Percentiles rank a stretch among this genome's conserved stretches.
phyloP scores from a whole-genome alignment of 2,888 invertebrate genomes.

The Ochropleura leucogaster region DNA sequence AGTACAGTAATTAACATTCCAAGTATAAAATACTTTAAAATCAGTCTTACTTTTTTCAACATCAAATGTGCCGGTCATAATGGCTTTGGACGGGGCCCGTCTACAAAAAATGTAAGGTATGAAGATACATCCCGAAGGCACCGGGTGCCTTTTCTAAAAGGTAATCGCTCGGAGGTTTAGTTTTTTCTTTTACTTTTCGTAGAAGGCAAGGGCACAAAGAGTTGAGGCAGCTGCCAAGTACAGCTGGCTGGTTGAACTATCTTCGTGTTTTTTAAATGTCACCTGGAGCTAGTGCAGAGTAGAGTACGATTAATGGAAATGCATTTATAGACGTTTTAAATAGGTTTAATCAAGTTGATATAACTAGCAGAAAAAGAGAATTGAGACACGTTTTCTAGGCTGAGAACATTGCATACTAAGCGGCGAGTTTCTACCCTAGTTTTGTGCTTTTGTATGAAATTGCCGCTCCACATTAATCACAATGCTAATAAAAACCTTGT shows the following conservation, averaged over 20 bases:
- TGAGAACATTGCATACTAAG: background rate
- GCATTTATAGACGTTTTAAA: background rate
- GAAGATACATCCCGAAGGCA: conserved; percentile 75
- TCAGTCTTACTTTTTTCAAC: conserved; percentile 75
- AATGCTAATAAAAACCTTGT: conserved; percentile 48
- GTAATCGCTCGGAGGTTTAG: conserved; percentile 81
- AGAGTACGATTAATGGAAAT: conserved; percentile 25
- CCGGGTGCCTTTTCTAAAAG: conserved; percentile 84
- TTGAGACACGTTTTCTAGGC: background rate
- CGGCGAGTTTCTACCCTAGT: conserved; percentile 2
- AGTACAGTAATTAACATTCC: conserved; percentile 73
- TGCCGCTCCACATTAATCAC: conserved; percentile 21
- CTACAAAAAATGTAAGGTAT: conserved; percentile 80
- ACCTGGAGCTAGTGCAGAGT: conserved; percentile 65
- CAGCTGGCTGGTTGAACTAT: conserved; percentile 80
- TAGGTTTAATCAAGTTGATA: background rate
- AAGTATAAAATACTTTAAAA: conserved; percentile 72
- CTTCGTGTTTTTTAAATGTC: conserved; percentile 71
- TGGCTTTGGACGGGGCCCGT: conserved; percentile 72
- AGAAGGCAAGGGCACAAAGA: conserved; percentile 83
- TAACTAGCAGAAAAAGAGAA: background rate
- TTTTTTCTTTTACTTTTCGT: conserved; percentile 80
- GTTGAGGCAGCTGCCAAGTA: conserved; percentile 83
- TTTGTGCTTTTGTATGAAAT: conserved; percentile 23
- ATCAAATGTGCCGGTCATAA: conserved; percentile 85